Conservation (phyloP, 1,140 invertebrate genomes). For the Camponotus pennsylvanicus region DNA sequence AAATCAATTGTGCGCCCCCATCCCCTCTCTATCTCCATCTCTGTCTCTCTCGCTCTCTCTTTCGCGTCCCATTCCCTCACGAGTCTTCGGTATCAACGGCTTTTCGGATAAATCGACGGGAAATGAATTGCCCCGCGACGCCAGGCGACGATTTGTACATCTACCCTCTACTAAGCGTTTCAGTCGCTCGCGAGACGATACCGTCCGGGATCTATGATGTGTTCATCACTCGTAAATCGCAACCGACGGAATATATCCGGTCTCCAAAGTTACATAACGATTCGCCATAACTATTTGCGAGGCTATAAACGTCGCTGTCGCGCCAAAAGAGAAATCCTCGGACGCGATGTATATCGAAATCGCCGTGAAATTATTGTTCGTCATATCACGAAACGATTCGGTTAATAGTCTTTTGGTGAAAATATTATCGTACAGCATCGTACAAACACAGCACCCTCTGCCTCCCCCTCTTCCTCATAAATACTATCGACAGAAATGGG, state of each 20-base stretch:
- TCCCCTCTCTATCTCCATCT: too few relatives aligned
- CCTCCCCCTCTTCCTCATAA: not conserved
- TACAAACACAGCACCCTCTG: too few relatives aligned
- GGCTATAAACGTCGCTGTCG: not conserved
- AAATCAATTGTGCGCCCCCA: slow-evolving; percentile 67
- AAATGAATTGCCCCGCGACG: slow-evolving; percentile 63
- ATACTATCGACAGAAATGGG: not conserved
- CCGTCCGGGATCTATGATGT: slow-evolving; percentile 62
- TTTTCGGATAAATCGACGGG: slow-evolving; percentile 63
- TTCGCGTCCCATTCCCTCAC: not conserved
- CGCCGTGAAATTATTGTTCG: not conserved
- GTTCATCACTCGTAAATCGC: slow-evolving; percentile 49
- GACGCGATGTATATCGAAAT: not conserved
- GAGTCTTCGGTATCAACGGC: slow-evolving; percentile 57
- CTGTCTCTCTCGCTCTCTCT: too few relatives aligned
- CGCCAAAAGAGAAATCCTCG: slow-evolving; percentile 6
- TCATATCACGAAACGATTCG: not conserved
- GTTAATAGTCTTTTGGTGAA: not conserved
- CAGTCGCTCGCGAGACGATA: not conserved
- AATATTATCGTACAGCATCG: not conserved
- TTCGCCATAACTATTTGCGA: slow-evolving; percentile 24
- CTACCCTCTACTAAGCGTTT: slow-evolving; percentile 1
- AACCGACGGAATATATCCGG: slow-evolving; percentile 47
- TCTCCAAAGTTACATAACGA: slow-evolving; percentile 44
- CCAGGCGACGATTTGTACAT: slow-evolving; percentile 15